Evolutionary conservation across 2,113 vertebrate genomes (phyloP), one percentile per base, ranked within the genome.

Genomic region (Chaetops frenatus): DNA sequence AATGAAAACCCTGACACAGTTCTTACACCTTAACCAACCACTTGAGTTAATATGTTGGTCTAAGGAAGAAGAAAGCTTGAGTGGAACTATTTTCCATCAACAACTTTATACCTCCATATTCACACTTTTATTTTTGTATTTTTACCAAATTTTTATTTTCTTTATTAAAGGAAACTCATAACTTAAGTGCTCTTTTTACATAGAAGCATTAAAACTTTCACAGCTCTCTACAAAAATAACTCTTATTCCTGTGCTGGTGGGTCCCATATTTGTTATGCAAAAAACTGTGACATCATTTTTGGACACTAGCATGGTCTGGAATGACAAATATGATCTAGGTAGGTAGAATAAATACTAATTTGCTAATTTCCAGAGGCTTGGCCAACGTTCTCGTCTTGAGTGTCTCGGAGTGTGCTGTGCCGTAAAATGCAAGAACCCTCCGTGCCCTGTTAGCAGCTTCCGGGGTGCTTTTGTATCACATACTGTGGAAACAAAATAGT

Each of bases 1-100:
- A 97, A 95, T 90, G 95, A 98, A 96, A 97, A 94, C 58, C 70
- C 93, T 91, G 86, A 95, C 83, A 81, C 7, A 70, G 70, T 53
- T 94, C 40, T 74, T 60, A 7, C 3, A 48, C 51, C 36, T 84
- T 60, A 86, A 78, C 33, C 23, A 0, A 88, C 51, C 65, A 17
- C 36, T 71, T 22, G 42, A 83, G 33, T 62, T 31, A 62, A 20
- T 36, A 12, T 19, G 44, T 36, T 38, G 56, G 13, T 81, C 36
- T 88, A 40, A 66, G 45, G 56, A 76, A 93, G 71, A 35, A 48
- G 62, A 69, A 58, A 48, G 33, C 16, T 33, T 42, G 31, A 56
- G 19, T 25, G 36, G 42, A 80, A 73, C 17, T 10, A 3, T 62
- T 60, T 92, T 40, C 51, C 29, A 23, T 33, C 40, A 48, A 31